Evolutionary conservation across 2,888 invertebrate genomes (phyloP), one percentile per base, ranked within the genome.

Genomic region (Pseudococcus viburni): DNA sequence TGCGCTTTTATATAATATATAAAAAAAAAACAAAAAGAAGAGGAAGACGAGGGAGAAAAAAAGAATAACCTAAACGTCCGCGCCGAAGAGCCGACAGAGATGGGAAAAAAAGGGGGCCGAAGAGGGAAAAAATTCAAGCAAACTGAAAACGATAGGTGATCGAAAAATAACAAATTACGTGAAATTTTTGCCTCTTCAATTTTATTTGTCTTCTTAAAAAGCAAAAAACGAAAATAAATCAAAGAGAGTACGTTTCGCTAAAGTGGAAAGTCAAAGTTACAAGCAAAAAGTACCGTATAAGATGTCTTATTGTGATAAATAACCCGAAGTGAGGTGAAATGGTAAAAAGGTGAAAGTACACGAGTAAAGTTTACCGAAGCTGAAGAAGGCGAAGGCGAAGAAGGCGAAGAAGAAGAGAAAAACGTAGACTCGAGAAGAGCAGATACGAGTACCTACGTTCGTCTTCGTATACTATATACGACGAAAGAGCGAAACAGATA

Each of bases 231-330:
- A 85, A 84, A 85, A 85, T 85, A 85, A 85, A 85, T 85, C 85
- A 59, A 85, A 55, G 15, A 11, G 85, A 85, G 59, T 59, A 48
- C 85, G 51, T 33, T 59, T 42, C 77, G 77, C 39, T 77, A 77
- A 77, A 51, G 55, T 85, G 33, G 85, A 55, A 85, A 55, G 85
- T 85, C 51, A 77, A 77, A 77, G 77, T 77, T 77, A 77, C 77
- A 77, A 77, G 84, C 19, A 85, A 42, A 77, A 77, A 77, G 77
- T 77, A 77, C 73, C 85, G 22, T 59, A 59, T 85, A 85, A 84
- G 85, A 85, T 85, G 85, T 85, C 85, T 85, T 85, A 51, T 55
- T 51, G 85, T 85, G 85, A 85, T 85, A 85, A 85, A 85, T 85
- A 85, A 85, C 85, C 85, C 22, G 39, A 51, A 59, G 85, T 59